Conservation (phyloP, 2,113 vertebrate genomes). For the Perca flavescens region DNA sequence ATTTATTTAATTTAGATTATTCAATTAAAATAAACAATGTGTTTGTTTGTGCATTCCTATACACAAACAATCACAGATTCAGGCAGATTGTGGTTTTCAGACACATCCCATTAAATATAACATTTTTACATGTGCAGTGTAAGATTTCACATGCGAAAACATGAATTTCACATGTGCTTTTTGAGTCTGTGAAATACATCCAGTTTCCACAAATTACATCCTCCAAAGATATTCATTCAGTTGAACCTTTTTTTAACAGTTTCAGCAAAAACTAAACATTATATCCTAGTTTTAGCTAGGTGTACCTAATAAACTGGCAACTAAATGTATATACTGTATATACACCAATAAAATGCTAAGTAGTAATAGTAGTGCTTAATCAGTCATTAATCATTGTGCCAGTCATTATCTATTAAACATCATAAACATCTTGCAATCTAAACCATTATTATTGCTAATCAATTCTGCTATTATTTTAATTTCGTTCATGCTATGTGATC, state of each 20-base stretch:
- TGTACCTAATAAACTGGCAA: neutral
- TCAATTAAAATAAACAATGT: neutral
- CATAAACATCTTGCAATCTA: slow-evolving; percentile 25
- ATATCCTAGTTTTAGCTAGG: neutral
- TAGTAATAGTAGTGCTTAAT: slow-evolving; percentile 16
- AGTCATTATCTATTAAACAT: neutral
- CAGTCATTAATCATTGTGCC: slow-evolving; percentile 4
- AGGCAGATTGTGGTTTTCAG: neutral
- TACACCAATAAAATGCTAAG: neutral
- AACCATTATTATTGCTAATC: slow-evolving; percentile 26
- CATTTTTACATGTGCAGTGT: neutral
- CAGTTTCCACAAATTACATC: neutral
- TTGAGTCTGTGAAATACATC: neutral
- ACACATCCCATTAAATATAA: neutral
- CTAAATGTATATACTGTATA: neutral
- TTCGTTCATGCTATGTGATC: neutral
- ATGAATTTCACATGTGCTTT: neutral
- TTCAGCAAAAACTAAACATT: no score
- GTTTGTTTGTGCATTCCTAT: neutral
- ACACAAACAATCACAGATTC: neutral
- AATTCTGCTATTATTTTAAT: slow-evolving; percentile 19
- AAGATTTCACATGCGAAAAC: neutral
- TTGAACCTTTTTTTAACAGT: no score
- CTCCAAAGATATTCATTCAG: neutral
- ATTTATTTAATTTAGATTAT: neutral